Base-by-base conservation (phyloP, 2,113 vertebrate genomes). In the Collichthys lucidus region DNA sequence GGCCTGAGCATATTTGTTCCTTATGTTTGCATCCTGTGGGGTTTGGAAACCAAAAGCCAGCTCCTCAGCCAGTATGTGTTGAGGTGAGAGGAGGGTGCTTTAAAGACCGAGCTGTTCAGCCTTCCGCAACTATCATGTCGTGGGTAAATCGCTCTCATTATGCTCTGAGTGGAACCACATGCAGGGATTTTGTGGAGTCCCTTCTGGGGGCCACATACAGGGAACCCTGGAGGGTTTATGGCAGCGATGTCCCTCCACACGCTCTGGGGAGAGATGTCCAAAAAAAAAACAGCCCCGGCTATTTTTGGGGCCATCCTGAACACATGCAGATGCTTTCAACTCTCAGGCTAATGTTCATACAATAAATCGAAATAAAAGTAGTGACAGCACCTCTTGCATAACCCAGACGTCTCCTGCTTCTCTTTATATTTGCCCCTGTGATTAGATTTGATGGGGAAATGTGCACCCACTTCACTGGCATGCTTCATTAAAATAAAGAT, bases 151-250 rank as follows among this genome's bases (percentile, higher is more conserved):
- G 4, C 57, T 14, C 64, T 87, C 82, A 92, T 94, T 92, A 93
- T 53, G 9, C 74, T 52, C 69, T 90, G 87, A 96, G 87, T 92
- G 89, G 87, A 95, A 94, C 86, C 94, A 94, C 85, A 93, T 95
- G 94, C 71, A 83, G 63, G 77, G 59, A 50, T 63, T 78, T 79
- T 79, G 47, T 63, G 47, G n/a, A 65, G 61, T 47, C 31, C 81
- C 71, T 66, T 84, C 24, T 55, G 20, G 56, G 56, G 76, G 56
- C 63, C 79, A 68, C 71, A 62, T 53, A 50, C 52, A 77, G 72
- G 42, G 74, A 90, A 83, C 65, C 61, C 70, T 29, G 12, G 44
- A 47, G 60, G 20, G 35, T 10, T 69, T 59, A 57, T 74, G 49
- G 20, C 55, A 77, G 59, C 2, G 10, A 82, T 75, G 69, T 79